Percentiles rank a stretch among this genome's conserved stretches.
Evolutionary conservation across 2,113 vertebrate genomes (phyloP).

Genomic region (Syngnathus scovelli): DNA sequence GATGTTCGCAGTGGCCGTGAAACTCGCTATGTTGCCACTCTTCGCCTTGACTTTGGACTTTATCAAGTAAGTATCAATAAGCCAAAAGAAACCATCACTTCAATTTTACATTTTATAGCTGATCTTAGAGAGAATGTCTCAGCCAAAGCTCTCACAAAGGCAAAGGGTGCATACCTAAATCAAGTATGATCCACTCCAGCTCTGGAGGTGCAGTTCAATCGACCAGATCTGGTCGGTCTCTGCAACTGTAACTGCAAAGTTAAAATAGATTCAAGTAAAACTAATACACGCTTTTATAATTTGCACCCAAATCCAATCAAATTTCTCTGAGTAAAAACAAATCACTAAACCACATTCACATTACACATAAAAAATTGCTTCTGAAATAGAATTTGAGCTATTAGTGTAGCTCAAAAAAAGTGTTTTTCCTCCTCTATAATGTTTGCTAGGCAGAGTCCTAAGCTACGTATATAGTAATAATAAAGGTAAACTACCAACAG

Average conservation of each 20-base stretch:
- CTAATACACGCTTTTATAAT: neutral
- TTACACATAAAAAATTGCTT: no score
- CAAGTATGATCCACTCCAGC: neutral
- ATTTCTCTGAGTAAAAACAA: neutral
- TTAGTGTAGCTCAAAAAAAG: no score
- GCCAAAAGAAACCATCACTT: neutral
- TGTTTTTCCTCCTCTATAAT: no score
- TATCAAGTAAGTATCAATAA: conserved; percentile 77
- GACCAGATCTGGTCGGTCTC: neutral
- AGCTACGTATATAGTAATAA: no score
- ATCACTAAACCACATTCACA: no score
- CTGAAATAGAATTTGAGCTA: no score
- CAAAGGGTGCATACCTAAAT: neutral
- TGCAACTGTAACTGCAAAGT: neutral
- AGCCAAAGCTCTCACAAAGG: neutral
- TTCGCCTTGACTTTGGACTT: conserved; percentile 87
- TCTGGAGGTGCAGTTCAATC: neutral
- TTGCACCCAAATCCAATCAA: neutral
- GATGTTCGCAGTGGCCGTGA: conserved; percentile 82
- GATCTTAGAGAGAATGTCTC: neutral
- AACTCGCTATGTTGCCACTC: conserved; percentile 81
- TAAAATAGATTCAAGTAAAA: neutral
- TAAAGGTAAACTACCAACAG: no score
- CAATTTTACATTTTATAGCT: neutral
- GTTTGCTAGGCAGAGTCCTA: no score